Evolutionary conservation across 2,797 vertebrate species (phyloP), one percentile per base, ranked within the genome.

Genomic region (Micropoecilia bifurca): DNA sequence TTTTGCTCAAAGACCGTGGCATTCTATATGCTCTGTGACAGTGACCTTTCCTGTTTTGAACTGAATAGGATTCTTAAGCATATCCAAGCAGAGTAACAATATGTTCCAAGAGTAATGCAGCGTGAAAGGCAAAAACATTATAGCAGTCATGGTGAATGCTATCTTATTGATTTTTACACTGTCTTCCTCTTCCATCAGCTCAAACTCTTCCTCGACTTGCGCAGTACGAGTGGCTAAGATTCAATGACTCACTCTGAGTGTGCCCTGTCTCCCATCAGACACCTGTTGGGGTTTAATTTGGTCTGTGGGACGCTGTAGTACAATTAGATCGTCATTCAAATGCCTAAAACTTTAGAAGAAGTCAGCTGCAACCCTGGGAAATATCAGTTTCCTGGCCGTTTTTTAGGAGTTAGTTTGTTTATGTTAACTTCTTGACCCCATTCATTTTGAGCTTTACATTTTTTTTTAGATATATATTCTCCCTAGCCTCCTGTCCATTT

Each of bases 241-340:
- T 72, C 83, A 63, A 43, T 76, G 78, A 85, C 75, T 90, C 73
- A 76, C 75, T 85, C 71, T 79, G 76, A 43, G 47, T 73, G 74
- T 57, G 81, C 80, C 59, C 61, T 57, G 73, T 87, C 77, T 41
- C 80, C 73, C 82, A 82, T 78, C 82, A 80, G 74, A 88, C 90
- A 93, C 93, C 89, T 93, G 90, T 92, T 92, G 89, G 79, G 75
- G 78, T 81, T 88, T 69, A 81, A 85, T 88, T 85, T 93, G 78
- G 87, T 78, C 77, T 75, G 76, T 61, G 76, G 3, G 76, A 75
- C 79, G 85, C 77, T 85, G 85, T 80, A 75, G 85, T 80, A 88
- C 43, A 30, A 78, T 90, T 71, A 74, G 76, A 80, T 79, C 82
- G 80, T 87, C 79, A 66, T 80, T 71, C 78, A 63, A 73, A 41